Evolutionary conservation across 2,113 vertebrate genomes (phyloP).

Genomic region (Sclerurus mexicanus): DNA sequence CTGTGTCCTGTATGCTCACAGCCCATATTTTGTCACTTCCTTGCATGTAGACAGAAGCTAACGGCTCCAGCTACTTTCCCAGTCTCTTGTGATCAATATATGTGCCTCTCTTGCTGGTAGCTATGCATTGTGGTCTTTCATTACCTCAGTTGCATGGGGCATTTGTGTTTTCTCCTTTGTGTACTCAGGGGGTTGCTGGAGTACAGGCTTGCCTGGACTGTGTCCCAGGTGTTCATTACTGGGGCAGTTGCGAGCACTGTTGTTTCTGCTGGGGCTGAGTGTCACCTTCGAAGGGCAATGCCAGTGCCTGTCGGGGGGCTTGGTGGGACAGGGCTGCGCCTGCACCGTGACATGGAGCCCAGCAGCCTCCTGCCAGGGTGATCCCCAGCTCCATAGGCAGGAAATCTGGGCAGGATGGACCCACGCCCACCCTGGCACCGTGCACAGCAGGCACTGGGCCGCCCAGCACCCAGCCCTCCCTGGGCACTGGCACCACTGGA

Average conservation of each 20-base stretch:
- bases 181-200: neutral
- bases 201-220: neutral
- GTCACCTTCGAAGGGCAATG: neutral
- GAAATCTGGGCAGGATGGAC: neutral
- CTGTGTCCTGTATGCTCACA: neutral
- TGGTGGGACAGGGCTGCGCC: neutral
- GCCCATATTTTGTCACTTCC: neutral
- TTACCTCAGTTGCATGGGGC: neutral
- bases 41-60: neutral
- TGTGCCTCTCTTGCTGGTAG: neutral
- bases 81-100: neutral
- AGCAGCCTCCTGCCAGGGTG: neutral
- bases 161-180: neutral
- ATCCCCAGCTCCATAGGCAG: neutral
- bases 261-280: neutral
- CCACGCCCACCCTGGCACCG: rapidly evolving
- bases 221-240: neutral
- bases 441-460: neutral
- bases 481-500: rapidly evolving
- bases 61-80: neutral
- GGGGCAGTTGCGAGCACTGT: conserved; percentile 31
- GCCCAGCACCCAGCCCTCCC: neutral
- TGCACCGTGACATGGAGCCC: rapidly evolving
- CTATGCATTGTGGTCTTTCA: neutral
- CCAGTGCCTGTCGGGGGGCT: rapidly evolving